Base-by-base conservation (phyloP, 2,113 vertebrate species). In the Archocentrus centrarchus region DNA sequence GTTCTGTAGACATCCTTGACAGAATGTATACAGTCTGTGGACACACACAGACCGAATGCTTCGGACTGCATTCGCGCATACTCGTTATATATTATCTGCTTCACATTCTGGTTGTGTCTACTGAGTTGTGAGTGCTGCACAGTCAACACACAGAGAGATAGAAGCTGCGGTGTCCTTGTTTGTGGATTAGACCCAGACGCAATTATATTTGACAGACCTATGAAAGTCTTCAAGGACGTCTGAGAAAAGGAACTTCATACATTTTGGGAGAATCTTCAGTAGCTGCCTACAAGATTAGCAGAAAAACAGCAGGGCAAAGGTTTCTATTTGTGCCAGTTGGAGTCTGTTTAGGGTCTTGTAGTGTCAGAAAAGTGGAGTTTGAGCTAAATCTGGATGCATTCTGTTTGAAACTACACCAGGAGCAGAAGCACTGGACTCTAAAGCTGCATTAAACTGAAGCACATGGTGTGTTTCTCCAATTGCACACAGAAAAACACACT, bases 1-100 rank as follows among this genome's bases (percentile, higher is more conserved):
- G 75, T 59, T 57, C 73, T 64, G 75, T 14, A 62, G 80, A 82
- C 17, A 55, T 58, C 92, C 89, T 77, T 86, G 83, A 68, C 27
- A 70, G n/a, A 79, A 70, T 79, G 82, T 82, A 79, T 81, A 86
- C 85, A 90, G 76, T 81, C 10, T 18, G 80, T 79, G 80, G 59
- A 85, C 77, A 79, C 63, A 59, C 53, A 80, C 18, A 39, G 68
- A 73, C 55, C 32, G 47, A 17, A 73, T 73, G 47, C 27, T 73
- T 32, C 32, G 55, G 47, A 55, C 68, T 73, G 68, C 27, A 73
- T 73, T 53, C 44, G 32, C 32, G 66, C 27, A 73, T 73, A 47
- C 68, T 73, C 47, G 6, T 68, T 35, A 59, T 75, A 66, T 24
- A 77, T 82, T 41, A 78, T 81, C 82, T 75, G 79, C 53, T 50